These are phyloP conservation scores for Tinea trinotella DNA, from an alignment of 2,888 invertebrate species.

Conservation along the genomic window DNA sequence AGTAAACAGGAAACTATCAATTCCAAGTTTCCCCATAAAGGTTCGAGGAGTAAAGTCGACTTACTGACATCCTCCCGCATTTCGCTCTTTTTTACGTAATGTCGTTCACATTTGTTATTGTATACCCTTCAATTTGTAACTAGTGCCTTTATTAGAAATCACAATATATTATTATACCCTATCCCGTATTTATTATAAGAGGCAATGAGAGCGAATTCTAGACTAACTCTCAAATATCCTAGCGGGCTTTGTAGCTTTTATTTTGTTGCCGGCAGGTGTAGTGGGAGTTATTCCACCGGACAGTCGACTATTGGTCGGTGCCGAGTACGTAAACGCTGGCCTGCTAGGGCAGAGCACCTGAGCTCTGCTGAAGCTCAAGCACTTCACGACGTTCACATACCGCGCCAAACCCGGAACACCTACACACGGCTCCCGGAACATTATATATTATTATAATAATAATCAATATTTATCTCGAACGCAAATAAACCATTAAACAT, in stretches of 20 bases:
- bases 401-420: conserved; percentile 50
- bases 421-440: conserved; percentile 59
- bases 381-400: conserved; percentile 35
- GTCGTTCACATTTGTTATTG: conserved; percentile 39
- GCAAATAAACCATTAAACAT: conserved; percentile 62
- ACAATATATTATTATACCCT: not conserved
- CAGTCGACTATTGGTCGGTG: conserved; percentile 75
- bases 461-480: conserved; percentile 33
- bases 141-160: not conserved
- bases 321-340: conserved; percentile 72
- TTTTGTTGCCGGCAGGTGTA: conserved; percentile 74
- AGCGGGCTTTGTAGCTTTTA: conserved; percentile 62
- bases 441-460: too few species aligned
- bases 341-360: conserved; percentile 68
- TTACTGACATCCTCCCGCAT: conserved; percentile 36
- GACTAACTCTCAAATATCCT: conserved; percentile 28
- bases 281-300: conserved; percentile 76
- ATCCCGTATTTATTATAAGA: conserved; percentile 2
- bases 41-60: conserved; percentile 49
- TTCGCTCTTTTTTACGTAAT: conserved; percentile 39
- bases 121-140: conserved; percentile 19
- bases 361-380: conserved; percentile 27
- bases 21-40: conserved; percentile 61
- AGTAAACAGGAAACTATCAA: conserved; percentile 60
- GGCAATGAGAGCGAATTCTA: conserved; percentile 7